These are phyloP conservation scores for Polyommatus icarus DNA, from an alignment of 2,888 invertebrate species.

Conservation along the genomic window DNA sequence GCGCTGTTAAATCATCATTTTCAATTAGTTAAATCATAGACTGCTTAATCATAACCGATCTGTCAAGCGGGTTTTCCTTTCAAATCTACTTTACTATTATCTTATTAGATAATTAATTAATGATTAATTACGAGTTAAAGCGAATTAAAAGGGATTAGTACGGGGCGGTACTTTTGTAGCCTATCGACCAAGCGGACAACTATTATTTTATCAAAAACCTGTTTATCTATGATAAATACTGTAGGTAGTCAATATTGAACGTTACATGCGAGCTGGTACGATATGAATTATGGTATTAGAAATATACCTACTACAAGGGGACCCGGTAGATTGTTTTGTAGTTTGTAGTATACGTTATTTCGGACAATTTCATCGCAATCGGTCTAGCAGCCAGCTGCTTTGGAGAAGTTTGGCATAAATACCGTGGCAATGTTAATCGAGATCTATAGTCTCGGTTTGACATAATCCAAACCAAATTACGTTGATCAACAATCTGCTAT, in stretches of 20 bases:
- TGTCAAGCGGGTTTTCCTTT: neutral
- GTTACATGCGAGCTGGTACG: neutral
- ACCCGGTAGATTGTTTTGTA: no score
- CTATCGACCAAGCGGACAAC: neutral
- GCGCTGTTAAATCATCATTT: no score
- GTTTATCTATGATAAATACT: neutral
- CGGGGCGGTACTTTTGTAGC: conserved; percentile 20
- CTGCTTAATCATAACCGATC: neutral
- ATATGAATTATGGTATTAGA: neutral
- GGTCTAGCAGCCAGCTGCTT: no score
- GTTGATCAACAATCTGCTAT: no score
- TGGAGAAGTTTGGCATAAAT: no score
- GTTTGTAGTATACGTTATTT: no score
- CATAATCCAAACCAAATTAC: no score
- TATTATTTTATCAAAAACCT: neutral
- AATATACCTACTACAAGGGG: no score
- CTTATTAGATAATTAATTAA: conserved; percentile 10
- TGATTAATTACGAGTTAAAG: conserved; percentile 1
- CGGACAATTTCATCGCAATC: no score
- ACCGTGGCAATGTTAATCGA: no score
- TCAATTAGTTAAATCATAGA: neutral
- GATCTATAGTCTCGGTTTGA: no score
- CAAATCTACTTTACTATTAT: neutral
- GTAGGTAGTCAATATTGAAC: neutral
- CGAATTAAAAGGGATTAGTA: conserved; percentile 29